Evolutionary conservation across 2,797 vertebrate species (phyloP).

Genomic region (Helostoma temminkii): DNA sequence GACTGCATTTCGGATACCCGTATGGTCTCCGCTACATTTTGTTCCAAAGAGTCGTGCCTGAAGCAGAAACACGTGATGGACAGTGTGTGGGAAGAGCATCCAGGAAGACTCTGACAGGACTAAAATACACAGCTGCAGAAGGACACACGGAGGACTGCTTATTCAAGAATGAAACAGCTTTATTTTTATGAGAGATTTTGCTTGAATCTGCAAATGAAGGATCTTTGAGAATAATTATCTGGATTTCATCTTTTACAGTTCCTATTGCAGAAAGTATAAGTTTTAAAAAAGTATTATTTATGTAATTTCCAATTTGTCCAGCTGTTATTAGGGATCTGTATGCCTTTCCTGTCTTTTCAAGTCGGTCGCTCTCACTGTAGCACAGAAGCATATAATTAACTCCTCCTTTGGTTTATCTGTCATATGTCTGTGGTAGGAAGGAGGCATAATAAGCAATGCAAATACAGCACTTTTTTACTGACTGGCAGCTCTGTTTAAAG

Average conservation of each 20-base stretch:
- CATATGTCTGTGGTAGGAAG: conserved; percentile 29
- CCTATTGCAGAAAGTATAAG: neutral
- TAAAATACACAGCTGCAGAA: conserved; percentile 43
- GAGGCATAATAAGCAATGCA: conserved; percentile 24
- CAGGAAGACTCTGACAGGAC: conserved; percentile 34
- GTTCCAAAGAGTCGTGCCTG: conserved; percentile 24
- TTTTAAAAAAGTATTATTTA: conserved; percentile 1
- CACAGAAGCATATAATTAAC: neutral
- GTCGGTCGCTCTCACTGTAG: neutral
- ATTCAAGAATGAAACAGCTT: conserved; percentile 22
- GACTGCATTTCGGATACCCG: conserved; percentile 35
- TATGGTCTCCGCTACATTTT: conserved; percentile 10
- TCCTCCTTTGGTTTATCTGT: conserved; percentile 35
- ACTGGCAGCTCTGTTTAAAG: conserved; percentile 50
- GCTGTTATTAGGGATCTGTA: no score
- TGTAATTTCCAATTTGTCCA: no score
- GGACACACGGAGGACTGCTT: conserved; percentile 21
- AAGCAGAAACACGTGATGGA: conserved; percentile 59
- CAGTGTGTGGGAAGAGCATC: conserved; percentile 41
- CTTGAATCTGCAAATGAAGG: conserved; percentile 7
- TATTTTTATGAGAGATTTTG: conserved; percentile 6
- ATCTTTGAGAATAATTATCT: conserved; percentile 14
- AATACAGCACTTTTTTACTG: conserved; percentile 35
- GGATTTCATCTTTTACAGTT: conserved; percentile 32
- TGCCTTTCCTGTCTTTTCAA: conserved; percentile 30